A percentile compares a stretch with the other conserved stretches of the same genome.
Evolutionary conservation across 2,888 invertebrate species (phyloP).

Genomic region (Amblyjoppa fuscipennis): DNA sequence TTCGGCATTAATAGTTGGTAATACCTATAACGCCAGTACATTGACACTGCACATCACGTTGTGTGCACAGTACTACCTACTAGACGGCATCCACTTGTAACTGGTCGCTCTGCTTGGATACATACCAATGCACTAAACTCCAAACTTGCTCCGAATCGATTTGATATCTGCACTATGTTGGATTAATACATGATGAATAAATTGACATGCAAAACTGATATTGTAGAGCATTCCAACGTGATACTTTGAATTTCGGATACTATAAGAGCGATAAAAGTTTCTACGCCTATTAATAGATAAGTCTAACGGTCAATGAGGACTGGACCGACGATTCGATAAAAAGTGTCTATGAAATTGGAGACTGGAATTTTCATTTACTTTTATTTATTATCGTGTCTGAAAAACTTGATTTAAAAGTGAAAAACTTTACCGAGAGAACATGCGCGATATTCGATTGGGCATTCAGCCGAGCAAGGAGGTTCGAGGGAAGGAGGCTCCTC

Average conservation of each 20-base stretch:
- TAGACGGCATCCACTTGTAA: background rate
- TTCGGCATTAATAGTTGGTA: conserved; percentile 75
- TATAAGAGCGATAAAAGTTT: background rate
- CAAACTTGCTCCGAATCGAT: conserved; percentile 25
- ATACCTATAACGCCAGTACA: conserved; percentile 55
- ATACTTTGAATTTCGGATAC: background rate
- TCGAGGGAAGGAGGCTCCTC: background rate
- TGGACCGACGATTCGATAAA: no score
- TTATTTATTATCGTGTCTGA: background rate
- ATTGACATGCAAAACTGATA: background rate
- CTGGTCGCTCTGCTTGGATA: background rate
- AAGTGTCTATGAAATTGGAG: background rate
- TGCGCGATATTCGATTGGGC: conserved; percentile 40
- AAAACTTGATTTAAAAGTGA: background rate
- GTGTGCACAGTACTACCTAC: conserved; percentile 31
- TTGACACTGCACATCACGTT: conserved; percentile 2
- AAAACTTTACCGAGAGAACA: background rate
- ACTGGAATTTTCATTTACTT: background rate
- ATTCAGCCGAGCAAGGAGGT: conserved; percentile 18
- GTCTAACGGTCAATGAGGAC: background rate
- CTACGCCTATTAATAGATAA: background rate
- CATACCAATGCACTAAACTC: conserved; percentile 1
- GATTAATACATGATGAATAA: conserved; percentile 4
- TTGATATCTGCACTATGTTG: conserved; percentile 10
- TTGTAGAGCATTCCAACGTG: background rate